Conservation (phyloP, 1,140 invertebrate species). For the Eciton burchellii region DNA sequence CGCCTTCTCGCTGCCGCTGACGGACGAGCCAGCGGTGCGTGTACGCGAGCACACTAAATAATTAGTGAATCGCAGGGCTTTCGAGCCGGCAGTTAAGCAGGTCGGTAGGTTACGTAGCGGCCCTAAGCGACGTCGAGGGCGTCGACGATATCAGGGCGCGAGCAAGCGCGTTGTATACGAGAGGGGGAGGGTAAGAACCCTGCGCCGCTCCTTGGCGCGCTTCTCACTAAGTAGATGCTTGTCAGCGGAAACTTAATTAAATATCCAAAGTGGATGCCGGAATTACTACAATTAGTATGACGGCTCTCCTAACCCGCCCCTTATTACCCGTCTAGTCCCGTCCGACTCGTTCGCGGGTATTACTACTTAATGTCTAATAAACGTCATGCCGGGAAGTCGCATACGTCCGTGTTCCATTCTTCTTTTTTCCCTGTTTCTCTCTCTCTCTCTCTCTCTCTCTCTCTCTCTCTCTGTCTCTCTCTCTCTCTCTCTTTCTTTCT, state of each 20-base stretch:
- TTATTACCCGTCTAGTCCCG: constrained; percentile 82
- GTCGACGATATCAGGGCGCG: constrained; percentile 48
- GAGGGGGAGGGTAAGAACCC: constrained; percentile 64
- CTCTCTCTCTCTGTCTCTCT: constrained; percentile 47
- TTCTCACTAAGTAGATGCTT: constrained; percentile 77
- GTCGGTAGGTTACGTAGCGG: constrained; percentile 70
- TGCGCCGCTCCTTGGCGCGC: constrained; percentile 25
- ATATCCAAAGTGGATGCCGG: constrained; percentile 85
- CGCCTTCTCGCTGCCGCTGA: no score
- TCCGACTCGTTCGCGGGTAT: constrained; percentile 81
- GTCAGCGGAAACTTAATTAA: constrained; percentile 86
- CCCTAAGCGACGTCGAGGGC: constrained; percentile 58
- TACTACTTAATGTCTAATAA: constrained; percentile 86
- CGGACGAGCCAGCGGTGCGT: neutral
- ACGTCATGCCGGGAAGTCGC: constrained; percentile 79
- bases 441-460: constrained; percentile 30
- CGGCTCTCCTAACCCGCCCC: constrained; percentile 78
- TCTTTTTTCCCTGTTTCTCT: constrained; percentile 64
- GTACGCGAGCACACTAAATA: constrained; percentile 64
- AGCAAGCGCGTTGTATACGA: constrained; percentile 47
- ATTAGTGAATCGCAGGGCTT: constrained; percentile 66
- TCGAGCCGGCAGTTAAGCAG: constrained; percentile 68
- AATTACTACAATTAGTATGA: constrained; percentile 86
- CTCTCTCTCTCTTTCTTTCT: constrained; percentile 39
- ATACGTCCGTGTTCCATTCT: constrained; percentile 21